Conservation (phyloP, 2,797 vertebrate genomes). For the Protosalanx chinensis region DNA sequence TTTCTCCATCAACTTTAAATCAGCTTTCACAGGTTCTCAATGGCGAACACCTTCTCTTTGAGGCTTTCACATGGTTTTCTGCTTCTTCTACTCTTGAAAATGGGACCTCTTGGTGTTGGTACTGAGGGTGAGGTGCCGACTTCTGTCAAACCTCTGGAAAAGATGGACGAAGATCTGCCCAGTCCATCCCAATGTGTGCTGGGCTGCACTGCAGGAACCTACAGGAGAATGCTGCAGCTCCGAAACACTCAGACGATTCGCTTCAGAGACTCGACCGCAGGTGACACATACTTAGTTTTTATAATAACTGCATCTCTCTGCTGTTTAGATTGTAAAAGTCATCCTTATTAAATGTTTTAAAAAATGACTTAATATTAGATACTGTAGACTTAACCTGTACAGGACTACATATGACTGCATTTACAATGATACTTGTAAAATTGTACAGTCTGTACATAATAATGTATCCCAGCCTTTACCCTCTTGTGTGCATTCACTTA, state of each 20-base stretch:
- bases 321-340: neutral
- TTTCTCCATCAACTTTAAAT: neutral
- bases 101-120: neutral
- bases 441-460: too few relatives aligned
- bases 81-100: neutral
- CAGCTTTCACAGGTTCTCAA: neutral
- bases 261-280: constrained; percentile 8
- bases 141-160: neutral
- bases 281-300: neutral
- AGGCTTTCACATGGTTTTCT: neutral
- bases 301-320: neutral
- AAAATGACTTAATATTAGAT: too few relatives aligned
- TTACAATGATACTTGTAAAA: too few relatives aligned
- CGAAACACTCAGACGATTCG: neutral
- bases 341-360: neutral
- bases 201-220: neutral
- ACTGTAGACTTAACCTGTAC: neutral
- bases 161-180: neutral
- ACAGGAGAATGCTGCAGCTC: neutral
- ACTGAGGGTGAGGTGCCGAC: neutral
- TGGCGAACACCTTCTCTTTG: constrained; percentile 3
- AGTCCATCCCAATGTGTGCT: constrained; percentile 6
- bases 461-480: too few relatives aligned
- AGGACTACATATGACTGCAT: too few relatives aligned
- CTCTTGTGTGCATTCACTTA: too few relatives aligned